phyloP scores from a whole-genome alignment of 2,888 invertebrate species.

The Phaedon cochleariae region DNA sequence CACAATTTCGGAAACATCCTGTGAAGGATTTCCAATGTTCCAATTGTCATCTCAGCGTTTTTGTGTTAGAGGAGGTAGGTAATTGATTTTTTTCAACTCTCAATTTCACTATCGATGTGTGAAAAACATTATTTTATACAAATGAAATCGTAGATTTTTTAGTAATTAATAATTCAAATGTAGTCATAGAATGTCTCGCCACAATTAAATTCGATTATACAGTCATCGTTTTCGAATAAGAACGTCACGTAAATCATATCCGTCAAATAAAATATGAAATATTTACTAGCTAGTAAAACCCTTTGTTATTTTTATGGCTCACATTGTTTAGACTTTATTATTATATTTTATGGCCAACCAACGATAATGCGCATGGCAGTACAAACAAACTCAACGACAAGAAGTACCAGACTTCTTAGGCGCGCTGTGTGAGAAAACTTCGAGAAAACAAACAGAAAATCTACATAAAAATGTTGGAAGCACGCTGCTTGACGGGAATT shows the following conservation, averaged over 20 bases:
- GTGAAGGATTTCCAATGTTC: too few relatives aligned
- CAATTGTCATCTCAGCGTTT: too few relatives aligned
- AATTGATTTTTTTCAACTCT: too few relatives aligned
- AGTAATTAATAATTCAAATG: too few relatives aligned
- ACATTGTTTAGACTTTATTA: conserved; percentile 13
- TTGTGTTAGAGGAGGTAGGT: too few relatives aligned
- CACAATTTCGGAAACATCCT: too few relatives aligned
- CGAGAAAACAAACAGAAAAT: conserved; percentile 15
- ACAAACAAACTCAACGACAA: not conserved
- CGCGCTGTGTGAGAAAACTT: conserved; percentile 1
- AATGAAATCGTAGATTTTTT: too few relatives aligned
- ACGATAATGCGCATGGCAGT: conserved; percentile 10
- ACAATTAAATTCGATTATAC: not conserved
- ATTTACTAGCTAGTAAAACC: conserved; percentile 7
- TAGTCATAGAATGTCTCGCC: not conserved
- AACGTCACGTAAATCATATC: not conserved
- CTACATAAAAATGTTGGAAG: conserved; percentile 14
- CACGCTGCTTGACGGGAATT: conserved; percentile 1
- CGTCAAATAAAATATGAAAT: conserved; percentile 11
- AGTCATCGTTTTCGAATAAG: not conserved
- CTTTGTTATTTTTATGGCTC: conserved; percentile 17
- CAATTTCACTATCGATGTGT: too few relatives aligned
- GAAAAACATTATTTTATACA: too few relatives aligned
- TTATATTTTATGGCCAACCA: conserved; percentile 10
- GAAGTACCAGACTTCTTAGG: conserved; percentile 13